Percentiles rank a stretch among this genome's conserved stretches.
Conservation (phyloP, 2,113 vertebrate species). For the Isichthys henryi region DNA sequence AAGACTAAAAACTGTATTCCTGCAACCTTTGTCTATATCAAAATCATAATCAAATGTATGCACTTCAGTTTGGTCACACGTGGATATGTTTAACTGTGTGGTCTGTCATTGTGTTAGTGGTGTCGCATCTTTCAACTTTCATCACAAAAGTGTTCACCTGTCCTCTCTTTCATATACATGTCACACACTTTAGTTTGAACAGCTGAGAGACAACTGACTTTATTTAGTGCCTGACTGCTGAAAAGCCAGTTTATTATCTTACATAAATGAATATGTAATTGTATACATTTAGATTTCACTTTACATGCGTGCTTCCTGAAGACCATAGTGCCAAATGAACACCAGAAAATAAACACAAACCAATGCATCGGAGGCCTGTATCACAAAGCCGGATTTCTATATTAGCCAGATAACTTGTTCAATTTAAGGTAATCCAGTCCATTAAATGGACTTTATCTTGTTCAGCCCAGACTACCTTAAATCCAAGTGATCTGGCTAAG, state of each 20-base stretch:
- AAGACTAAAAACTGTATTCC: neutral
- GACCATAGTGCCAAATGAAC: neutral
- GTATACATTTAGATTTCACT: neutral
- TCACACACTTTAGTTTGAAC: neutral
- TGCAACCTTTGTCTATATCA: neutral
- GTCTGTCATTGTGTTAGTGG: neutral
- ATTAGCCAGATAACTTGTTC: neutral
- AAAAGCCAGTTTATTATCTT: neutral
- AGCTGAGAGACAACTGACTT: neutral
- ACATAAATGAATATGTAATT: neutral
- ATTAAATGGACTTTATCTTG: neutral
- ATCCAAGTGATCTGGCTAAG: neutral
- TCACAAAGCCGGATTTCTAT: neutral
- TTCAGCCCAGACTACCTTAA: neutral
- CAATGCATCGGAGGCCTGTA: neutral
- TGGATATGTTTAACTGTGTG: neutral
- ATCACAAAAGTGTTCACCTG: neutral
- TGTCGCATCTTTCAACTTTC: neutral
- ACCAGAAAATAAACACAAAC: neutral
- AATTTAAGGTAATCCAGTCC: neutral
- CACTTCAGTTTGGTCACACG: neutral
- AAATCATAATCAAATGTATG: neutral
- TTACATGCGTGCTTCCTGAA: neutral
- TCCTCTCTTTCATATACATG: neutral
- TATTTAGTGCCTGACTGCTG: neutral